Evolutionary conservation across 2,113 vertebrate genomes (phyloP), one percentile per base, ranked within the genome.

Genomic region (Eudyptes chrysolophus): DNA sequence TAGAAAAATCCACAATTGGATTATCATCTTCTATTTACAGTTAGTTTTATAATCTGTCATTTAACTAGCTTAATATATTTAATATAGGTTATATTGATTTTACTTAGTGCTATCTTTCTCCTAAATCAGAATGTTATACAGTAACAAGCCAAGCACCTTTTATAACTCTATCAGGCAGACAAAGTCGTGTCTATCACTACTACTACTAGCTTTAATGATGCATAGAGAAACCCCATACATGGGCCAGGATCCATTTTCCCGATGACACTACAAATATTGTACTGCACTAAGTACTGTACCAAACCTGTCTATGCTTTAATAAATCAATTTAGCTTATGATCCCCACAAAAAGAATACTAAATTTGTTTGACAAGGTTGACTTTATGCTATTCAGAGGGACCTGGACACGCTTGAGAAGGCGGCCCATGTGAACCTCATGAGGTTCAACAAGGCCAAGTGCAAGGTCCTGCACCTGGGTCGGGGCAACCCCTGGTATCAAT

Each of bases 401-500:
- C 25, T 5, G 4, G 9, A 75, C 29, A 71, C 52, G 40, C 12
- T 49, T 7, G 16, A 42, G 12, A 38, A 62, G 19, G 15, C 5
- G 34, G 18, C 17, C 24, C 7, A 4, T 3, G 13, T 7, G 7
- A 80, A 80, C 6, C 3, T 52, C 15, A 17, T 6, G 9, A 61
- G 16, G 6, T 27, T 58, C 42, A 62, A 52, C 12, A 42, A 30
- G 13, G 14, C 21, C 17, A 82, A 61, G 19, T 5, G 25, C 32
- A 77, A 55, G 22, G 12, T 18, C 24, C 14, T 58, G 17, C 36
- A 68, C 13, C 12, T 3, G 16, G 7, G 6, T 16, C 3, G 1
- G 46, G 27, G 51, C 20, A 89, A 65, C 2, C 4, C 3, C 18
- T 1, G 2, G 6, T 4, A 83, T 3, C n/a, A 70, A 6, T 1